Conservation (phyloP, 1,140 invertebrate genomes). For the Drosophila gunungcola region DNA sequence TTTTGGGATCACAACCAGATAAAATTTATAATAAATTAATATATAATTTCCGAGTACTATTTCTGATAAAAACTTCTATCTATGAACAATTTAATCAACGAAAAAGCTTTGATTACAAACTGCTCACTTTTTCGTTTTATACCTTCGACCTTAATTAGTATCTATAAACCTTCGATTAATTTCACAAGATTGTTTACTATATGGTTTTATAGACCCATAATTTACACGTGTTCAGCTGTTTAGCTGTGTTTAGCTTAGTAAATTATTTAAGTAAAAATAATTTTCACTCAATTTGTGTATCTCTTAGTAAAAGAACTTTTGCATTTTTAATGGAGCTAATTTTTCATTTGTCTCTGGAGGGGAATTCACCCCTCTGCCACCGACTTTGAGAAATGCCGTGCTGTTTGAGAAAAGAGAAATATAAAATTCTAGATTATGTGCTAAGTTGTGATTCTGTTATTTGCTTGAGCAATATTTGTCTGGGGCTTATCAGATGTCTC, state of each 20-base stretch:
- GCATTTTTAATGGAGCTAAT: conserved; percentile 49
- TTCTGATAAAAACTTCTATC: no score
- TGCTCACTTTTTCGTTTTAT: not conserved
- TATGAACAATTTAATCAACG: no score
- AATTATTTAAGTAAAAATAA: not conserved
- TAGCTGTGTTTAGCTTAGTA: conserved; percentile 23
- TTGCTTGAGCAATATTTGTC: conserved; percentile 11
- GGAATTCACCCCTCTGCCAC: conserved; percentile 17
- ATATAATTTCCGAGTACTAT: no score
- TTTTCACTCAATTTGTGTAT: conserved; percentile 1
- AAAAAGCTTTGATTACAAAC: not conserved
- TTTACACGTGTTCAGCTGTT: conserved; percentile 15
- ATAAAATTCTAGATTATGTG: conserved; percentile 12
- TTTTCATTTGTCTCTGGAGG: conserved; percentile 27
- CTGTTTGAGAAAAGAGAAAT: conserved; percentile 37
- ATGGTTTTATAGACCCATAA: conserved; percentile 35
- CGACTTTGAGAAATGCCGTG: conserved; percentile 51
- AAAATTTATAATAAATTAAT: no score
- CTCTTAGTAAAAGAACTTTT: conserved; percentile 22
- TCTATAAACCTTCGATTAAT: not conserved
- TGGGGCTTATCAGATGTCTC: conserved; percentile 19
- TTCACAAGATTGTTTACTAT: conserved; percentile 3
- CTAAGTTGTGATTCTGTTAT: conserved; percentile 17
- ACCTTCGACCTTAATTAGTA: conserved; percentile 4
- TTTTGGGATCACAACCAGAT: no score